phyloP scores from a whole-genome alignment of 64 coral and sea anemone genomes.

The Porites australiensis region DNA sequence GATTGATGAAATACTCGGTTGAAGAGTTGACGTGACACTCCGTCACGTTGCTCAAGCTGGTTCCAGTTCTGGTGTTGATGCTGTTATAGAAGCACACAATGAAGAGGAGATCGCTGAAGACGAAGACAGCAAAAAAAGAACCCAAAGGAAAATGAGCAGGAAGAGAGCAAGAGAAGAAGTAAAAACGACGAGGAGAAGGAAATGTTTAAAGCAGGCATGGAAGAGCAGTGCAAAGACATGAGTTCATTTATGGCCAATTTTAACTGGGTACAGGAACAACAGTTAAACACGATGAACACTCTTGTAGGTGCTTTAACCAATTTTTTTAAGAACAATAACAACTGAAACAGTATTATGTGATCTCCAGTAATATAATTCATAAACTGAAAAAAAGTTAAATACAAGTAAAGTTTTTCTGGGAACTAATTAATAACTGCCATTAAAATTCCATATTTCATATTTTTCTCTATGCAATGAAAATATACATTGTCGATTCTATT shows the following conservation, averaged over 20 bases:
- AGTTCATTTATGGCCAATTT: conserved; percentile 18
- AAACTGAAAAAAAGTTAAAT: background rate
- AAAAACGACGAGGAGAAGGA: background rate
- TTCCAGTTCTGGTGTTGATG: background rate
- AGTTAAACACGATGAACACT: conserved; percentile 16
- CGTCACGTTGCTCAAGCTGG: background rate
- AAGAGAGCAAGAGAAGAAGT: conserved; percentile 24
- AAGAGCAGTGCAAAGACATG: conserved; percentile 14
- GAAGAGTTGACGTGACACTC: background rate
- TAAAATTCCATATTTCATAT: background rate
- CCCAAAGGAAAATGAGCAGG: conserved; percentile 18
- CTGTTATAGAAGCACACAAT: background rate
- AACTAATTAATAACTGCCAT: background rate
- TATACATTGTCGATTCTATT: background rate
- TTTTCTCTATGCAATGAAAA: background rate
- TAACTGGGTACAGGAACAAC: background rate
- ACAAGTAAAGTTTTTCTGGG: background rate
- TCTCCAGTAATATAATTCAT: background rate
- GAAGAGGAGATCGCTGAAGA: background rate
- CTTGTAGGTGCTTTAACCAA: conserved; percentile 3
- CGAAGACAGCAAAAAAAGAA: conserved; percentile 6
- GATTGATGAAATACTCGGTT: background rate
- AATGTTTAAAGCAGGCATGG: background rate
- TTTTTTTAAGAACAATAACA: background rate
- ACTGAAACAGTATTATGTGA: background rate